phyloP scores from a whole-genome alignment of 2,888 invertebrate genomes.

The Limnephilus marmoratus region DNA sequence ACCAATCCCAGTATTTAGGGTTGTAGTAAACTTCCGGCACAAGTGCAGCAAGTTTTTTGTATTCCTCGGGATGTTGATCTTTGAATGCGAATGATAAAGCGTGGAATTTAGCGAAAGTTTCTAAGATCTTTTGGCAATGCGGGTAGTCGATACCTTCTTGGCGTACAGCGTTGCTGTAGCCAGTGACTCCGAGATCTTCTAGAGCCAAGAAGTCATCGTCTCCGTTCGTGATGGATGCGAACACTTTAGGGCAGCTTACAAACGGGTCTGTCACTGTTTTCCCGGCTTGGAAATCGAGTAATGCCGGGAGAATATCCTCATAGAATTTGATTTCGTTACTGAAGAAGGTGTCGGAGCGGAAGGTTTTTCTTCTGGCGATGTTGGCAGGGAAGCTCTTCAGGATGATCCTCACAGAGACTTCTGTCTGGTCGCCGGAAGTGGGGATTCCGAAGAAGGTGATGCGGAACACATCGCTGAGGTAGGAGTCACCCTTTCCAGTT shows the following conservation, averaged over 20 bases:
- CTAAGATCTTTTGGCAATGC: constrained; percentile 75
- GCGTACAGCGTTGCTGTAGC: constrained; percentile 73
- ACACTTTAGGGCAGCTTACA: constrained; percentile 74
- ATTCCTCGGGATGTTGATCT: constrained; percentile 76
- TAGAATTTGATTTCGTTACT: constrained; percentile 84
- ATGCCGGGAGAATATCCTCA: constrained; percentile 73
- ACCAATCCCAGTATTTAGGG: constrained; percentile 78
- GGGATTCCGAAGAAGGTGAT: constrained; percentile 76
- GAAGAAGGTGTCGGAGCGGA: constrained; percentile 82
- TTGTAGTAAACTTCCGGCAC: constrained; percentile 79
- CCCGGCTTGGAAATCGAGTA: constrained; percentile 73
- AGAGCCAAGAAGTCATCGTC: constrained; percentile 77
- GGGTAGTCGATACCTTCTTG: constrained; percentile 76
- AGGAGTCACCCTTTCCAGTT: constrained; percentile 82
- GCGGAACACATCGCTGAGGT: constrained; percentile 81
- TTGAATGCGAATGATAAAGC: constrained; percentile 79
- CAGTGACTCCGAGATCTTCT: constrained; percentile 75
- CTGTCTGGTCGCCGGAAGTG: constrained; percentile 68
- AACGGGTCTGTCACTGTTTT: constrained; percentile 75
- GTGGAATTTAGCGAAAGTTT: constrained; percentile 78
- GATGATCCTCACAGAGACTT: constrained; percentile 76
- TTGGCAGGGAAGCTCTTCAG: constrained; percentile 83
- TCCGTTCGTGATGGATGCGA: constrained; percentile 75
- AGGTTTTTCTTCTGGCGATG: constrained; percentile 80
- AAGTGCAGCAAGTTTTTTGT: constrained; percentile 71